phyloP scores from a whole-genome alignment of 2,888 invertebrate species.

The Caenorhabditis afra region DNA sequence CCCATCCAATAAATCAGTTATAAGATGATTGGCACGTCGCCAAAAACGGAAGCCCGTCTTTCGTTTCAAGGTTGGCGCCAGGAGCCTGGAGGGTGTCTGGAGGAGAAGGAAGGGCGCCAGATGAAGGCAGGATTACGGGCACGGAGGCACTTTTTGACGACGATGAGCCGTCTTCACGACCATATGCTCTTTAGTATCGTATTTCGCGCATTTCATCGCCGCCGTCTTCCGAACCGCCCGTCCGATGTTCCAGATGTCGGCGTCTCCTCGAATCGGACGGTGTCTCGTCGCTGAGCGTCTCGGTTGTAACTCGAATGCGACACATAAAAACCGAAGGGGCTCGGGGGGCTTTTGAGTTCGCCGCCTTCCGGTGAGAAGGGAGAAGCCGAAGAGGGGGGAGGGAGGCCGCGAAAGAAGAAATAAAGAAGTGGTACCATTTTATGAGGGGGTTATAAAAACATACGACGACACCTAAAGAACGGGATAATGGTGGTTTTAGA shows the following conservation, averaged over 20 bases:
- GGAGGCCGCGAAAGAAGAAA: conserved; percentile 14
- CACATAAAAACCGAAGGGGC: conserved; percentile 54
- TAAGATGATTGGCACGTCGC: conserved; percentile 58
- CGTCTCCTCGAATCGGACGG: conserved; percentile 36
- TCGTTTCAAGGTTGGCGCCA: conserved; percentile 53
- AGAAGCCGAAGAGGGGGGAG: background rate
- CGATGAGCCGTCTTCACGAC: conserved; percentile 2
- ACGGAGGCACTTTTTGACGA: conserved; percentile 25
- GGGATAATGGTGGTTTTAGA: conserved; percentile 28
- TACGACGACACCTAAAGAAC: conserved; percentile 30
- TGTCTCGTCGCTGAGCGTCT: conserved; percentile 32
- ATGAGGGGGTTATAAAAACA: conserved; percentile 55
- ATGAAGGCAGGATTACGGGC: conserved; percentile 6
- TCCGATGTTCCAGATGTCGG: conserved; percentile 24
- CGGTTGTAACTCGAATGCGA: conserved; percentile 55
- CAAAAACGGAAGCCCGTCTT: conserved; percentile 18
- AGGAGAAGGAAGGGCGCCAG: background rate
- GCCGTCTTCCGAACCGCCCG: conserved; percentile 2
- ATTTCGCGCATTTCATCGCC: conserved; percentile 51
- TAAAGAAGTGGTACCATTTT: conserved; percentile 37
- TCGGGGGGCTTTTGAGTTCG: conserved; percentile 49
- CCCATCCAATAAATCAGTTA: conserved; percentile 58
- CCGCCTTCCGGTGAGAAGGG: conserved; percentile 37
- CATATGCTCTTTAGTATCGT: conserved; percentile 54
- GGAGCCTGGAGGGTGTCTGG: conserved; percentile 44